Base-by-base conservation (phyloP, 2,888 invertebrate genomes). In the Pristionchus japonicus region DNA sequence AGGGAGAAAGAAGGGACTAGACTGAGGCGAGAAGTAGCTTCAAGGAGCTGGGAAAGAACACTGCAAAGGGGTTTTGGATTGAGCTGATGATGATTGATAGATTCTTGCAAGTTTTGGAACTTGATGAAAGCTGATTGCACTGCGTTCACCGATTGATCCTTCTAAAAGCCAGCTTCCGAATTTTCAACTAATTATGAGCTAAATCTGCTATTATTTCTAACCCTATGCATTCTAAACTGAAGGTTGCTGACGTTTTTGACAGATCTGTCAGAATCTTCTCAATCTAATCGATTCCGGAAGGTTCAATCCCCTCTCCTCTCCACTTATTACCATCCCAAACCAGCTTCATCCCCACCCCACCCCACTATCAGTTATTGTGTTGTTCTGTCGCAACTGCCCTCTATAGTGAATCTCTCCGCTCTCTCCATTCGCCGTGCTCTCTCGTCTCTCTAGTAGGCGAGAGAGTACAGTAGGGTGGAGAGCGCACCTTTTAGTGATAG, bases 321-420 rank as follows among this genome's bases (percentile, higher is more conserved):
- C n/a, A 57, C 57, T n/a, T 20, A 49, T 43, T 37, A 40, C 27
- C 43, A 37, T 23, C 64, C 15, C 31, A 43, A 27, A 40, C 37
- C 47, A 13, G 67, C 67, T 67, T 40, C 82, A 43, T 70, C 37
- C 77, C 49, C 7, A 3, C 31, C n/a, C 27, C 27, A 70, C 86
- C 34, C 49, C 87, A 11, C 49, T 87, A 47, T 87, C 87, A 49
- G 52, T 52, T 83, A 57, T 37, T 83, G 57, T 83, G 77, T 77
- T 77, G 77, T 77, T 77, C 23, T 47, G 40, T 77, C 70, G 70
- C 57, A n/a, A 34, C 4, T 67, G 67, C 31, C 67, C 67, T 64
- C 34, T 27, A 2, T 31, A 64, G 27, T 11, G 27, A 67, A 52
- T 7, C 15, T 7, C 37, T 27, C n/a, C 34, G 7, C 47, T 40